Evolutionary conservation across 2,797 vertebrate genomes (phyloP).

Genomic region (Acanthurus tractus): DNA sequence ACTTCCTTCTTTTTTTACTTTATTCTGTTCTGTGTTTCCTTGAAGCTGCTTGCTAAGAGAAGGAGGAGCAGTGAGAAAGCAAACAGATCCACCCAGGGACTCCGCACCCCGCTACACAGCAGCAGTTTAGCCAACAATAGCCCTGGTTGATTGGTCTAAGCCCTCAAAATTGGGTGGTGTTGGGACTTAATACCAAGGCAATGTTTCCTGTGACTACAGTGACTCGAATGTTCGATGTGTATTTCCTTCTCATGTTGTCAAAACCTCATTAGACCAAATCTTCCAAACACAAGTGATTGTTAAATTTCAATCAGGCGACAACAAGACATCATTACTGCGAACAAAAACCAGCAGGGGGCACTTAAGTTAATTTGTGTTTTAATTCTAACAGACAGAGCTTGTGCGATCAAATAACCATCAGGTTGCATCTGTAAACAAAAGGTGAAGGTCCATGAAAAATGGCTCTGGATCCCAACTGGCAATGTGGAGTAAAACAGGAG

Average conservation of each 20-base stretch:
- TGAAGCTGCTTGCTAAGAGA: slow-evolving; percentile 27
- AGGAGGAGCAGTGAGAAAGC: slow-evolving; percentile 32
- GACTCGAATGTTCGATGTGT: slow-evolving; percentile 13
- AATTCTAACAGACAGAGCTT: slow-evolving; percentile 1
- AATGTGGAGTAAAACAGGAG: neutral
- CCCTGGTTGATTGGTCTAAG: slow-evolving; percentile 60
- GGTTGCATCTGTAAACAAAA: neutral
- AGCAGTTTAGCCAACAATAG: slow-evolving; percentile 59
- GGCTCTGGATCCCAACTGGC: no score
- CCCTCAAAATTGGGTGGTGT: slow-evolving; percentile 7
- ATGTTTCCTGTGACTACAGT: slow-evolving; percentile 6
- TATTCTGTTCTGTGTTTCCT: slow-evolving; percentile 35
- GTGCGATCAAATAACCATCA: neutral
- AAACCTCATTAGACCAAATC: neutral
- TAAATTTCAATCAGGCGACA: slow-evolving; percentile 13
- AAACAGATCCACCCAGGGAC: slow-evolving; percentile 51
- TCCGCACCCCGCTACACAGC: slow-evolving; percentile 31
- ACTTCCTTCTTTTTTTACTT: neutral
- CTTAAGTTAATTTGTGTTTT: neutral
- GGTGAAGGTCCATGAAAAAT: neutral
- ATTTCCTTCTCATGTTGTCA: neutral
- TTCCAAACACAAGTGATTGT: neutral
- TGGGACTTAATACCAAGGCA: slow-evolving; percentile 40
- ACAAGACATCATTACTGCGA: neutral
- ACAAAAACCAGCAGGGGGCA: neutral